Evolutionary conservation across 2,113 vertebrate species (phyloP).

Genomic region (Pavo muticus): DNA sequence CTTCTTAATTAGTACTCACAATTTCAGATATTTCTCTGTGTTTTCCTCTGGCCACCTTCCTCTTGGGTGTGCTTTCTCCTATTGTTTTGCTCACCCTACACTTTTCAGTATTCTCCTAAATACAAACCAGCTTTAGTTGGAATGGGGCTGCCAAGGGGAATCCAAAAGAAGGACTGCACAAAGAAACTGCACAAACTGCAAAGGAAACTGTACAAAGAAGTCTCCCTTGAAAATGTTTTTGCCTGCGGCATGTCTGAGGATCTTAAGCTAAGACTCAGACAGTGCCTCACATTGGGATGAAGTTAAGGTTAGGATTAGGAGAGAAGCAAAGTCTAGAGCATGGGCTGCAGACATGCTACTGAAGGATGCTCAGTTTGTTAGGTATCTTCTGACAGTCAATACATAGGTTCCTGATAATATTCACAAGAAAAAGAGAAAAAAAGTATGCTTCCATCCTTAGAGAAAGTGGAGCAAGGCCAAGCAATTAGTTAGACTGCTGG

Average conservation of each 20-base stretch:
- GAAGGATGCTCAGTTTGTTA: not conserved
- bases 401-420: slow-evolving; percentile 4
- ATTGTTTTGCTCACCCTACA: not conserved
- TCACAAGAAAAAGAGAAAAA: not conserved
- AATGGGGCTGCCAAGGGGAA: not conserved
- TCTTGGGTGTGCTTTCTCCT: not conserved
- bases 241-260: not conserved
- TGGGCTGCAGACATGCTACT: not conserved
- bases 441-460: not conserved
- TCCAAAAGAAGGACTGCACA: not conserved
- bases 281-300: not conserved
- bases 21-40: not conserved
- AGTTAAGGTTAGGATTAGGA: not conserved
- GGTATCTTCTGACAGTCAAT: not conserved
- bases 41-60: not conserved
- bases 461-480: slow-evolving; percentile 52
- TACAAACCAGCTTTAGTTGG: not conserved
- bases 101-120: not conserved
- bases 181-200: not conserved
- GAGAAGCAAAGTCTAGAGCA: not conserved
- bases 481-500: slow-evolving; percentile 45
- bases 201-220: not conserved
- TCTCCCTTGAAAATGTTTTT: not conserved
- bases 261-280: not conserved
- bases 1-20: not conserved